phyloP scores from a whole-genome alignment of 1,140 invertebrate species.

The Geopemphigus sp. region DNA sequence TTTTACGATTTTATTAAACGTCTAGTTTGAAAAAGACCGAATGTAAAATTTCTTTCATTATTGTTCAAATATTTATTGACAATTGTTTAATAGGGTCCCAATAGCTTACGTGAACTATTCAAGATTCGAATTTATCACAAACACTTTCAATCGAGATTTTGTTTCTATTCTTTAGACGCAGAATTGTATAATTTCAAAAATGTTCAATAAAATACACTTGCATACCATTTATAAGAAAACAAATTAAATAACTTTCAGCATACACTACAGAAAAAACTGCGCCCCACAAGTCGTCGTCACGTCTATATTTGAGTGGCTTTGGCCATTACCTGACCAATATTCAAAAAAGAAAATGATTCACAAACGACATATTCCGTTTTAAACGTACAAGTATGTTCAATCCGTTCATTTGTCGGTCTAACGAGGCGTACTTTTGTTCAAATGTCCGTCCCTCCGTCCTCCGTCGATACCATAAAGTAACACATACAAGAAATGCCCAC shows the following conservation, averaged over 20 bases:
- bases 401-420: constrained; percentile 40
- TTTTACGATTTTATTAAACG: no score
- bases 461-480: not conserved
- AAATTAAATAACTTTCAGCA: not conserved
- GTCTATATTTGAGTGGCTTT: not conserved
- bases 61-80: no score
- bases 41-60: no score
- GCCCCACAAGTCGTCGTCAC: no score
- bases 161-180: not conserved
- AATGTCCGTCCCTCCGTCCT: not conserved
- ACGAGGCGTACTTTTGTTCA: constrained; percentile 20
- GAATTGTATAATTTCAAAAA: not conserved
- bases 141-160: not conserved
- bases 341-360: not conserved
- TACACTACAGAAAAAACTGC: not conserved
- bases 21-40: no score
- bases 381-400: not conserved
- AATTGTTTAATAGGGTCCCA: no score
- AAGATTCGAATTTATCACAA: not conserved
- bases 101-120: no score
- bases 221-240: not conserved
- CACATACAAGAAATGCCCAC: not conserved
- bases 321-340: not conserved
- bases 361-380: not conserved
- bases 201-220: not conserved